Base-by-base conservation (phyloP, 2,888 invertebrate species). In the Thera britannica region DNA sequence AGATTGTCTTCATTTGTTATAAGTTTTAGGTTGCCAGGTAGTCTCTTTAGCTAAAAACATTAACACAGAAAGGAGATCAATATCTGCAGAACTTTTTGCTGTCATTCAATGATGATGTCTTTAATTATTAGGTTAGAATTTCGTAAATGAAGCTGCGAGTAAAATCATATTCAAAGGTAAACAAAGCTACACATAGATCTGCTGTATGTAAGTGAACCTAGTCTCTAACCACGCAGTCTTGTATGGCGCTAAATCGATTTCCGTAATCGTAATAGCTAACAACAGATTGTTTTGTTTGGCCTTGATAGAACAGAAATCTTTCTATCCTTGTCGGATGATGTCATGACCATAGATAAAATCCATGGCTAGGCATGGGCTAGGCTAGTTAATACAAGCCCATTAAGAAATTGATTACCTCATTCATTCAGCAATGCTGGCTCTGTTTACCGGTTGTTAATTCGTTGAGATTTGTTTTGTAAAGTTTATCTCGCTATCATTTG, bases 151-250 rank as follows among this genome's bases (percentile, higher is more conserved):
- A 92, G 85, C 85, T 88, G 81, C 89, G 76, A 80, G 77, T 85
- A 70, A 83, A 90, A 78, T 79, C 81, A 58, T 88, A 87, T 79
- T 85, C 87, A 35, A 85, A 90, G 90, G 90, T 92, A 89, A 86
- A 68, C 12, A 60, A 58, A 59, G 65, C 46, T 49, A 60, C n/a
- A 34, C 9, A 54, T 23, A 67, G 51, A 57, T 57, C n/a, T 56
- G 11, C 8, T 34, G 11, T 49, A 36, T 8, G 11, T 54, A 41
- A 66, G 65, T 75, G 52, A 54, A 72, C 63, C 70, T 70, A 73
- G 65, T 67, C 59, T 67, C 65, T 67, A 58, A 67, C 63, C 23
- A 23, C 23, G 23, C 23, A 23, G 23, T 23, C 23, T 23, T 67
- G 66, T 72, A 51, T 62, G 73, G 67, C 66, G 61, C 64, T 56